Evolutionary conservation across 2,113 vertebrate species (phyloP).

Genomic region (Oncorhynchus tshawytscha): DNA sequence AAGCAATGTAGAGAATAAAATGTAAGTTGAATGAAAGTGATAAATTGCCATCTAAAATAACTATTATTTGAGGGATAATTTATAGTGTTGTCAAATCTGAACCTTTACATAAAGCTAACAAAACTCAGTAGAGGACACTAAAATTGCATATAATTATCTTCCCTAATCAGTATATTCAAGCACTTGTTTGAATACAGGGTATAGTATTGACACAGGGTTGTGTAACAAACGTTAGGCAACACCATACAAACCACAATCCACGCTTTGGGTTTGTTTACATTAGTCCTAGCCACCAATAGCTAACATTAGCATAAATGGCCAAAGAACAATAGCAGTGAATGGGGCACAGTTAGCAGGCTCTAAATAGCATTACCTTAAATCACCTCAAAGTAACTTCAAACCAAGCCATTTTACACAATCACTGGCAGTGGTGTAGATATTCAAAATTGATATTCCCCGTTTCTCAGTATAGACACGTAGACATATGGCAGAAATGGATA

Average conservation of each 20-base stretch:
- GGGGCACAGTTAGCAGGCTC: not conserved
- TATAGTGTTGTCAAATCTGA: no score
- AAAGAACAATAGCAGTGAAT: not conserved
- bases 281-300: not conserved
- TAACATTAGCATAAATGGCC: not conserved
- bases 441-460: not conserved
- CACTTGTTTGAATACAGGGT: no score
- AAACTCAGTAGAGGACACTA: not conserved
- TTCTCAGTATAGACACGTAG: not conserved
- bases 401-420: not conserved
- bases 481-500: no score
- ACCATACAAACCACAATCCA: not conserved
- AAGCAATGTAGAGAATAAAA: no score
- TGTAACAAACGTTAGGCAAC: constrained; percentile 2
- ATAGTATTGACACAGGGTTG: not conserved
- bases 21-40: no score
- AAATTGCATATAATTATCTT: not conserved
- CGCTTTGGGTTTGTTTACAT: not conserved
- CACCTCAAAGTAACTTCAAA: not conserved
- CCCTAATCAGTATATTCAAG: not conserved
- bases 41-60: no score
- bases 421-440: not conserved
- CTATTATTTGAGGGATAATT: no score
- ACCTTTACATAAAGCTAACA: no score
- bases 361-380: not conserved